These are phyloP conservation scores for Saxicola maurus DNA, from an alignment of 2,797 vertebrate species.

Conservation along the genomic window DNA sequence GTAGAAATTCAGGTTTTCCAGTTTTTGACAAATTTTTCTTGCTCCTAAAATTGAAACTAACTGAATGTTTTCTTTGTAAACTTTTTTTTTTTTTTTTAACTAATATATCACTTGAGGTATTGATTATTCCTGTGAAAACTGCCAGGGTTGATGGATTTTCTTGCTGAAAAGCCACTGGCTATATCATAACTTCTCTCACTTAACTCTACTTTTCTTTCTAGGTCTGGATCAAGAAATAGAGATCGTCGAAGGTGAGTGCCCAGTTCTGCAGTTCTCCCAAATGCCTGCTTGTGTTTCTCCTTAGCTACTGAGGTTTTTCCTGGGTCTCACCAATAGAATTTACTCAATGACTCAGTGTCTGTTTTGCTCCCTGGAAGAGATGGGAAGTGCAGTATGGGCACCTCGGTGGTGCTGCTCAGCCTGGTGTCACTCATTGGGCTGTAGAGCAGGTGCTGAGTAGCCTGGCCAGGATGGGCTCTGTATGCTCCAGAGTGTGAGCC, in stretches of 20 bases:
- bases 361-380: neutral
- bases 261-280: neutral
- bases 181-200: neutral
- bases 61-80: neutral
- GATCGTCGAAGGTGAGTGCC: conserved; percentile 84
- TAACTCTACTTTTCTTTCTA: conserved; percentile 38
- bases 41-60: neutral
- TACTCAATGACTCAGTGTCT: neutral
- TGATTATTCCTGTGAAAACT: neutral
- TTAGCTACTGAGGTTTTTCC: neutral
- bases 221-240: conserved; percentile 88
- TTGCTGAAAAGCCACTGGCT: neutral
- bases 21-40: neutral
- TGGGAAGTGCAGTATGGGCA: neutral
- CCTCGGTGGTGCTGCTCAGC: neutral
- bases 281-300: neutral
- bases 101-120: neutral
- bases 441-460: neutral
- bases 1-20: neutral
- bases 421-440: fast-evolving
- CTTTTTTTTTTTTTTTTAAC: neutral
- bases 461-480: neutral
- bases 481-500: neutral
- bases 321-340: neutral
- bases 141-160: neutral